Percentiles rank a stretch among this genome's conserved stretches.
phyloP scores from a whole-genome alignment of 35 echinoderm and acorn worm genomes.

The Eucidaris tribuloides region DNA sequence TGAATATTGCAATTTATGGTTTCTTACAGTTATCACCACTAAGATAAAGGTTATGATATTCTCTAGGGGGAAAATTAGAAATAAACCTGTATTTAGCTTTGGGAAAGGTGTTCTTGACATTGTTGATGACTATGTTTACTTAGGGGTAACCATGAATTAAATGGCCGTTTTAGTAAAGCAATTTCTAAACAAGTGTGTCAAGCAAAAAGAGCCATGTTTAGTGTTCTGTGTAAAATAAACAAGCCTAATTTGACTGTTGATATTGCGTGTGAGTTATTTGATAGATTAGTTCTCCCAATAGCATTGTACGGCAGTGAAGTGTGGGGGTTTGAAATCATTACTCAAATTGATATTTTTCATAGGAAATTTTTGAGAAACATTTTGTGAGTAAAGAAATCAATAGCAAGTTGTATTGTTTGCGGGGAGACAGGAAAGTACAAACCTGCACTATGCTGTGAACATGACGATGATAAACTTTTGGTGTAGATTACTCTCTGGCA shows the following conservation, averaged over 20 bases:
- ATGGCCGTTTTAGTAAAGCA: neutral
- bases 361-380: too few species aligned
- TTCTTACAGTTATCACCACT: neutral
- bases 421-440: too few species aligned
- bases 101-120: neutral
- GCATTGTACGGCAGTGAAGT: too few species aligned
- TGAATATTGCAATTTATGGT: neutral
- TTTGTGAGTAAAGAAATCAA: too few species aligned
- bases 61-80: neutral
- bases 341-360: too few species aligned
- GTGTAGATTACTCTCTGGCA: too few species aligned
- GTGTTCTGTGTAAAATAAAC: neutral
- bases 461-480: too few species aligned
- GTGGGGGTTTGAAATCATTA: neutral
- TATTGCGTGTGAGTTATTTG: slow-evolving; percentile 5
- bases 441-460: too few species aligned
- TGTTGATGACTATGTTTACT: neutral
- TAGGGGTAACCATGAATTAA: neutral
- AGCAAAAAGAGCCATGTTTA: slow-evolving; percentile 9
- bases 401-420: too few species aligned
- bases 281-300: neutral
- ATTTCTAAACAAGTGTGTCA: neutral
- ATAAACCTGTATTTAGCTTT: neutral
- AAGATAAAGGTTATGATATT: slow-evolving; percentile 7
- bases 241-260: neutral